Conservation (phyloP, 2,888 invertebrate species). For the Caenorhabditis sp. region DNA sequence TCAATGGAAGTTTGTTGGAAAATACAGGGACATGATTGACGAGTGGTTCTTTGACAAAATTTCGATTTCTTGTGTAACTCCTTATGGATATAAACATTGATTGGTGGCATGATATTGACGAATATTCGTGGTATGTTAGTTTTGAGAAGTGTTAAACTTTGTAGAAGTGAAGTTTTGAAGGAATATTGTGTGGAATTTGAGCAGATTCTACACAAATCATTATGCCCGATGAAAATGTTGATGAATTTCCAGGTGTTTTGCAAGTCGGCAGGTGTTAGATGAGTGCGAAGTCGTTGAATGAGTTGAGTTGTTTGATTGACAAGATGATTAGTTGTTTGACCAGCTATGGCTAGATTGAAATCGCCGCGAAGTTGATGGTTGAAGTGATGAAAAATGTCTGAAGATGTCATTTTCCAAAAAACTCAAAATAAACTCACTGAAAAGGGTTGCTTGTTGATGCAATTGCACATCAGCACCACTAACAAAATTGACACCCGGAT, state of each 20-base stretch:
- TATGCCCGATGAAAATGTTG: slow-evolving; percentile 48
- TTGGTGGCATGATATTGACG: slow-evolving; percentile 51
- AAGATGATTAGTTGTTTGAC: slow-evolving; percentile 9
- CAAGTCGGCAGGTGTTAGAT: not conserved
- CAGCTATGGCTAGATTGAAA: slow-evolving; percentile 32
- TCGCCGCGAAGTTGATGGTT: slow-evolving; percentile 24
- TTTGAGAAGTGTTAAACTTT: slow-evolving; percentile 17
- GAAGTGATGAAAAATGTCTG: slow-evolving; percentile 41
- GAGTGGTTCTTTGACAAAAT: not conserved
- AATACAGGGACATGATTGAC: not conserved
- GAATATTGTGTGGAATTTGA: not conserved
- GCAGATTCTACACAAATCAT: slow-evolving; percentile 42
- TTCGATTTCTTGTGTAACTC: not conserved
- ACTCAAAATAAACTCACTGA: not conserved
- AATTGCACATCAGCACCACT: slow-evolving; percentile 28
- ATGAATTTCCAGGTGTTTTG: slow-evolving; percentile 40
- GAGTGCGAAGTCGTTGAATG: slow-evolving; percentile 1
- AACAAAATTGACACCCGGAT: slow-evolving; percentile 38
- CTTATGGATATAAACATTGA: slow-evolving; percentile 42
- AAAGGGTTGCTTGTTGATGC: slow-evolving; percentile 28
- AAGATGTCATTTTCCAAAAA: not conserved
- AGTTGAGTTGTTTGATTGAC: slow-evolving; percentile 18
- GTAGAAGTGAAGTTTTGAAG: not conserved
- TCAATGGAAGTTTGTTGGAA: not conserved
- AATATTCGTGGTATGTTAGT: slow-evolving; percentile 35